Evolutionary conservation across 2,888 invertebrate species (phyloP).

Genomic region (Plagodis dolabraria): DNA sequence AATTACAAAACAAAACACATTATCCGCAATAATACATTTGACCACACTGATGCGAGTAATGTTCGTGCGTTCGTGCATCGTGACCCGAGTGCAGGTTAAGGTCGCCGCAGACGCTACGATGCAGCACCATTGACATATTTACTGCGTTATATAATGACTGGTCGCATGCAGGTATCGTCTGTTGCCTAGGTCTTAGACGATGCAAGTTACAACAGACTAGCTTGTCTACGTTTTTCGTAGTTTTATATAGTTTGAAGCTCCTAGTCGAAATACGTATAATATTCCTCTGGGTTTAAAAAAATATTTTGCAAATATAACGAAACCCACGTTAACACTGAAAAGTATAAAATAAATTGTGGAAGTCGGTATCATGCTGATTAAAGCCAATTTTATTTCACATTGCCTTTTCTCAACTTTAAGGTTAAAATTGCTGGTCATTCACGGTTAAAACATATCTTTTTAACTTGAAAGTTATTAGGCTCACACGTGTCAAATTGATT

Average conservation of each 20-base stretch:
- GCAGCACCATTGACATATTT: conserved; percentile 63
- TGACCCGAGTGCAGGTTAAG: conserved; percentile 54
- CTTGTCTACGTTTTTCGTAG: too few relatives aligned
- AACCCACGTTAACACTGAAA: not conserved
- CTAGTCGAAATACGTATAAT: too few relatives aligned
- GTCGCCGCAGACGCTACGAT: conserved; percentile 44
- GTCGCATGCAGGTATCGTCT: conserved; percentile 35
- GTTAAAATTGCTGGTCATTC: too few relatives aligned
- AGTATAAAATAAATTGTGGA: not conserved
- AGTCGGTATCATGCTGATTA: not conserved
- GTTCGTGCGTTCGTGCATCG: conserved; percentile 13
- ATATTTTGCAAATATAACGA: too few relatives aligned
- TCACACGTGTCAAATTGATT: too few relatives aligned
- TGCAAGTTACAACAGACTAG: conserved; percentile 11
- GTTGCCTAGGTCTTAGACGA: conserved; percentile 7
- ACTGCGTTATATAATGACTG: conserved; percentile 57
- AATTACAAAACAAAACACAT: not conserved
- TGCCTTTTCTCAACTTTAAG: too few relatives aligned
- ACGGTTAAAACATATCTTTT: too few relatives aligned
- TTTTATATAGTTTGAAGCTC: too few relatives aligned
- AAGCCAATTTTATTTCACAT: too few relatives aligned
- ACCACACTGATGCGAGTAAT: conserved; percentile 8
- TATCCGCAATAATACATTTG: conserved; percentile 7
- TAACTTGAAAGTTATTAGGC: too few relatives aligned
- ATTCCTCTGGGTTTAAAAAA: too few relatives aligned